These are phyloP conservation scores for Anastatus disparis DNA, from an alignment of 1,140 invertebrate genomes.

Conservation along the genomic window DNA sequence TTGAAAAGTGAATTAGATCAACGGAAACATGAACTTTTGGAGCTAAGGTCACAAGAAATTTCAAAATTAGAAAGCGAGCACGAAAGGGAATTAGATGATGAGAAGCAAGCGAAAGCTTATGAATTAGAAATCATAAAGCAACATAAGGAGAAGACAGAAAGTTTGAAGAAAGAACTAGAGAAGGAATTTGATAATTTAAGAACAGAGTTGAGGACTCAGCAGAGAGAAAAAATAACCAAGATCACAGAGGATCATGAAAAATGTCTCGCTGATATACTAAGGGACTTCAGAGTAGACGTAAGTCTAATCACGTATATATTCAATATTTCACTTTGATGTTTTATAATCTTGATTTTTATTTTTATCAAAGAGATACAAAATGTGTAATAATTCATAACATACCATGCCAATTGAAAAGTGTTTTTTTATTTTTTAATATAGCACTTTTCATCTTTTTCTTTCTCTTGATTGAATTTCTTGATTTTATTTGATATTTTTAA, in stretches of 20 bases:
- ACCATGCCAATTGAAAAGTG: too few species aligned
- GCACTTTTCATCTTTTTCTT: too few species aligned
- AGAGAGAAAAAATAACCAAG: constrained; percentile 68
- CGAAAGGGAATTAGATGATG: constrained; percentile 54
- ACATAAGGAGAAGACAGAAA: constrained; percentile 54
- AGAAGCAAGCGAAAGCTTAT: constrained; percentile 53
- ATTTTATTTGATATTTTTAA: too few species aligned
- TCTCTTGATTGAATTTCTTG: too few species aligned
- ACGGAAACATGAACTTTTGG: constrained; percentile 56
- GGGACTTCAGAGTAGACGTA: constrained; percentile 66
- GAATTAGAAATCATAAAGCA: constrained; percentile 56
- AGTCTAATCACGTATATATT: constrained; percentile 39
- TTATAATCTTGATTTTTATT: too few species aligned
- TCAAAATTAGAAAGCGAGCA: constrained; percentile 57
- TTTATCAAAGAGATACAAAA: too few species aligned
- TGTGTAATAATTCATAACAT: too few species aligned
- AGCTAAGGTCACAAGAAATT: constrained; percentile 58
- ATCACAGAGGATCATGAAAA: constrained; percentile 72
- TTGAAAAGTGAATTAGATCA: constrained; percentile 58
- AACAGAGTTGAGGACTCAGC: constrained; percentile 61
- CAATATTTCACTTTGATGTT: not conserved
- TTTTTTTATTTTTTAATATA: too few species aligned
- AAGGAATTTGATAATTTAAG: constrained; percentile 62
- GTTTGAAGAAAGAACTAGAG: constrained; percentile 56
- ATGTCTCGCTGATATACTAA: constrained; percentile 64